Base-by-base conservation (phyloP, 2,113 vertebrate genomes). In the Nanorana parkeri region DNA sequence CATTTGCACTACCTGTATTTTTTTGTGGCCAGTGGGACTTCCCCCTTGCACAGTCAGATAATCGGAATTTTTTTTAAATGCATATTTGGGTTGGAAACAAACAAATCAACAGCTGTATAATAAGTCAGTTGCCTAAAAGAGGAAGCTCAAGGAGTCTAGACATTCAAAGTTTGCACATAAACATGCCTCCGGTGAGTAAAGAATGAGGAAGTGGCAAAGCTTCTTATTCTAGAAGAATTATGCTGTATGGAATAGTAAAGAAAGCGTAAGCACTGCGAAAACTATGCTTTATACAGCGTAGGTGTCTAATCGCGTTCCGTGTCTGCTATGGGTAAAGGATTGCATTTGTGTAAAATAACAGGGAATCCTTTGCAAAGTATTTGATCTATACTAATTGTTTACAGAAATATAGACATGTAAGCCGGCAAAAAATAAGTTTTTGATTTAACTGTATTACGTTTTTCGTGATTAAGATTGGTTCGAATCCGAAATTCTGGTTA, bases 121-220 rank as follows among this genome's bases (percentile, higher is more conserved):
- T 21, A 26, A 64, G 26, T 72, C 32, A 81, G 68, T 63, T 75
- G n/a, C 72, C 17, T 11, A 29, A 66, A 74, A 66, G 61, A 67
- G 80, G 80, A 82, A 82, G 69, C 54, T 36, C 11, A 19, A 8
- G 15, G 15, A 74, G 80, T 74, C 80, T 75, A 82, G 80, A 82
- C 80, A n/a, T 19, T 26, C 61, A 63, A 36, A 55, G 16, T 24
- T n/a, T 54, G 23, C 36, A 13, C 29, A 55, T 24, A 13, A 21
- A 55, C 28, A 41, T 73, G 41, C 47, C 41, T n/a, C 3, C 0
- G 4, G 23, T n/a, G 17, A 20, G 41, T 17, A 52, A 36, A 16
- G 75, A 75, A 82, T 67, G 69, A 47, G 71, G 80, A 82, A 82
- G 80, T 75, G 21, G n/a, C 66, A 69, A 68, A 69, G 60, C 47